Evolutionary conservation across 2,888 invertebrate genomes (phyloP).

Genomic region (Eupithecia inturbata): DNA sequence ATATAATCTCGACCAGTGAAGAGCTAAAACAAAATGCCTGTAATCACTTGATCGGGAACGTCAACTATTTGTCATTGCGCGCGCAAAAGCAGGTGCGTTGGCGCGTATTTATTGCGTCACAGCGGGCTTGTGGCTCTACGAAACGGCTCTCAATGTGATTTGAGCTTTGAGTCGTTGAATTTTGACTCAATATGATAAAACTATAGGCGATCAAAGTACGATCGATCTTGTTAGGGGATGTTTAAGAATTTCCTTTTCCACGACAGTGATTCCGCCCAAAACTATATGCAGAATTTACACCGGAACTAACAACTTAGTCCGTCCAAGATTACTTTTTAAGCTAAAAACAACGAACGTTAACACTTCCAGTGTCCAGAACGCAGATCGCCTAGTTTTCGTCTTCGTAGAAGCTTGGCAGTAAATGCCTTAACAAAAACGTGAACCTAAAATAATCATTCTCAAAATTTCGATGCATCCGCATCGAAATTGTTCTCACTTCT

Average conservation of each 20-base stretch:
- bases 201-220: background rate
- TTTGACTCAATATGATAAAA: constrained; percentile 2
- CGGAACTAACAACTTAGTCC: background rate
- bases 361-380: too few relatives aligned
- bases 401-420: too few relatives aligned
- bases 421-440: background rate
- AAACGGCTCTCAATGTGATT: constrained; percentile 2
- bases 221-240: too few relatives aligned
- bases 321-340: background rate
- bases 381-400: too few relatives aligned
- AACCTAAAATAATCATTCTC: background rate
- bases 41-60: constrained; percentile 53
- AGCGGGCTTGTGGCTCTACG: constrained; percentile 21
- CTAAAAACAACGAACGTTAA: background rate
- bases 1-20: constrained; percentile 27
- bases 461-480: too few relatives aligned
- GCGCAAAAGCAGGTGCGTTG: constrained; percentile 67
- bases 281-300: background rate
- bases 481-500: background rate
- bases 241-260: background rate
- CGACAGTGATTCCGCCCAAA: background rate
- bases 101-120: constrained; percentile 66
- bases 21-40: constrained; percentile 47
- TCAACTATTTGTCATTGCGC: constrained; percentile 65
- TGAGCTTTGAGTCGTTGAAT: constrained; percentile 5